Percentiles rank a stretch among this genome's conserved stretches.
These are phyloP conservation scores for Fundulus diaphanus DNA, from an alignment of 2,797 vertebrate species.

Conservation along the genomic window DNA sequence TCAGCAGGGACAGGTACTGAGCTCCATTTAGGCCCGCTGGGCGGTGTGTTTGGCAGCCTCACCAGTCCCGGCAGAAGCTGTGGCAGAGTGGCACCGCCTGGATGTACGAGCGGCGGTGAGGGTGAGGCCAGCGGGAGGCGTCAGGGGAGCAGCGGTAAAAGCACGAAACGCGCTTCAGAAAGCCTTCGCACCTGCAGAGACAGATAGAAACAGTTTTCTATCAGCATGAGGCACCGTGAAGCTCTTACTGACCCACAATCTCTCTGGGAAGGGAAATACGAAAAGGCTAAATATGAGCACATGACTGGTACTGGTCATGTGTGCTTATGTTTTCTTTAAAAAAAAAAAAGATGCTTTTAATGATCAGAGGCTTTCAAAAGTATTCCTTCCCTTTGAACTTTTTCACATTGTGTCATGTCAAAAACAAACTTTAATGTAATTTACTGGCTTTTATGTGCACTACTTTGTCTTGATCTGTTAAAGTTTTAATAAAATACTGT, in stretches of 20 bases:
- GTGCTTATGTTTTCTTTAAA: not conserved
- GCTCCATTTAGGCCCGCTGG: constrained; percentile 26
- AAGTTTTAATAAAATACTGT: not conserved
- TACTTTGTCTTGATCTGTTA: not conserved
- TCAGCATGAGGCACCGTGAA: not conserved
- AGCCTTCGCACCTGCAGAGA: constrained; percentile 81
- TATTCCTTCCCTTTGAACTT: not conserved
- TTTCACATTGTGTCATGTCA: not conserved
- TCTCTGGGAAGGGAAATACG: not conserved
- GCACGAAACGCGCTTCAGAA: constrained; percentile 81
- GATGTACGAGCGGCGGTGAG: constrained; percentile 70
- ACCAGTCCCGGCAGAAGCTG: constrained; percentile 89
- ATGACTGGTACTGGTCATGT: not conserved
- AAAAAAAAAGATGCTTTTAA: not conserved
- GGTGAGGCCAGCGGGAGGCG: constrained; percentile 80
- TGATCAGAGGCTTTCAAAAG: not conserved
- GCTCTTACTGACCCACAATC: not conserved
- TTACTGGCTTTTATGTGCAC: not conserved
- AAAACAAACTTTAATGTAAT: not conserved
- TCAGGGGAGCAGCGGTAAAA: constrained; percentile 86
- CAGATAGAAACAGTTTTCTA: not conserved
- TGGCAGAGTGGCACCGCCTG: constrained; percentile 85
- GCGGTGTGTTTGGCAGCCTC: constrained; percentile 38
- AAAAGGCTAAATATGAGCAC: not conserved
- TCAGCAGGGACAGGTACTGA: constrained; percentile 14